Evolutionary conservation across 2,797 vertebrate species (phyloP).

Genomic region (Chaunax sp.): DNA sequence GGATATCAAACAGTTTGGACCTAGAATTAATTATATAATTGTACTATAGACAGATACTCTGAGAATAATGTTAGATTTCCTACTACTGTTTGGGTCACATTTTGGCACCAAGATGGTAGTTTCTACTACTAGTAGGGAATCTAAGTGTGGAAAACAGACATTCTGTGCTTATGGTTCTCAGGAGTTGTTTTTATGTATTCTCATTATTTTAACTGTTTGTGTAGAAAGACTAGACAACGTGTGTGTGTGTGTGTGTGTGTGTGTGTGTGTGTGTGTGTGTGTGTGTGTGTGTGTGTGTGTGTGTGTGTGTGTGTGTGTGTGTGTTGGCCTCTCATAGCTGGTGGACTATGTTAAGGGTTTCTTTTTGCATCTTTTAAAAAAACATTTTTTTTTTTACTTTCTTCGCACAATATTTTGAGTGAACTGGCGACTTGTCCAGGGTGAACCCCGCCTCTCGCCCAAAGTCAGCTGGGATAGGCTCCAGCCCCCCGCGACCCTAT

Average conservation of each 20-base stretch:
- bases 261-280: too few relatives aligned
- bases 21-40: conserved; percentile 8
- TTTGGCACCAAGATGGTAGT: neutral
- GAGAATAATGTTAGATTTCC: neutral
- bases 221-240: too few relatives aligned
- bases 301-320: neutral
- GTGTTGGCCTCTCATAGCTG: neutral
- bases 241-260: too few relatives aligned
- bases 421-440: too few relatives aligned
- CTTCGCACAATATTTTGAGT: neutral
- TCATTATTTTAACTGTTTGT: neutral
- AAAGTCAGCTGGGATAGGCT: too few relatives aligned
- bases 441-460: too few relatives aligned
- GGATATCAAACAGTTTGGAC: conserved; percentile 3
- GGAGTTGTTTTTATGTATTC: neutral
- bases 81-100: neutral
- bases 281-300: too few relatives aligned
- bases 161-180: neutral
- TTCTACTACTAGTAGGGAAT: neutral
- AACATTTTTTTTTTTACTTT: too few relatives aligned
- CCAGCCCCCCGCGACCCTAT: too few relatives aligned
- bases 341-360: neutral
- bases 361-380: neutral
- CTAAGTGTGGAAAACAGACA: neutral
- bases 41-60: neutral